Base-by-base conservation (phyloP, 2,888 invertebrate genomes). In the Cistogaster globosa region DNA sequence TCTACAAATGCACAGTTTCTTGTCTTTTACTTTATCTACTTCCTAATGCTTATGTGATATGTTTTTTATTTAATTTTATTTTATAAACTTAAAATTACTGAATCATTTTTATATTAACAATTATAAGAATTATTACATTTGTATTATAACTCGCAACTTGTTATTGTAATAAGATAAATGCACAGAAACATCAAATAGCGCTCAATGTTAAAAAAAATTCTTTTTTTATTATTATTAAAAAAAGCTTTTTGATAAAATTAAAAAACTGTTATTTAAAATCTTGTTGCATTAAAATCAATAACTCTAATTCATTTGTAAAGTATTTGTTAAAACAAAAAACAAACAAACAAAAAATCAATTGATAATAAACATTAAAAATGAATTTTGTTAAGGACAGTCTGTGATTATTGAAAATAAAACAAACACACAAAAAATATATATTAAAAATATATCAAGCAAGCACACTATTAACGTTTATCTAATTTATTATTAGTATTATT, bases 301-400 rank as follows among this genome's bases (percentile, higher is more conserved):
- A 55, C 0, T 12, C 58, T 69, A 16, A 1, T 67, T 71, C 3
- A 53, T 71, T 51, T 48, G 14, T 65, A 77, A 74, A 65, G 51
- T 55, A 69, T 82, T 75, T 85, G 82, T 85, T 85, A 75, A 85
- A 45, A 26, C 51, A 12, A 12, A 42, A 36, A 51, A 32, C 2
- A 32, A 8, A 0, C 2, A 32, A 32, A 32, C 2, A 32, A 32
- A 32, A 32, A 81, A 71, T 75, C 75, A 69, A 85, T 82, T 78
- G 78, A 85, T 85, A 85, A 82, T 85, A 85, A 85, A 85, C 82
- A 85, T 85, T 85, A 55, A 71, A 85, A 85, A 85, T 85, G 82
- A 85, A 85, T 85, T 85, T 82, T 82, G 85, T 85, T 85, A 85
- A 85, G 71, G 74, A 85, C 69, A 78, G 85, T 85, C 85, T 85